phyloP scores from a whole-genome alignment of 2,888 invertebrate genomes.

The Drosophila hamatofila region DNA sequence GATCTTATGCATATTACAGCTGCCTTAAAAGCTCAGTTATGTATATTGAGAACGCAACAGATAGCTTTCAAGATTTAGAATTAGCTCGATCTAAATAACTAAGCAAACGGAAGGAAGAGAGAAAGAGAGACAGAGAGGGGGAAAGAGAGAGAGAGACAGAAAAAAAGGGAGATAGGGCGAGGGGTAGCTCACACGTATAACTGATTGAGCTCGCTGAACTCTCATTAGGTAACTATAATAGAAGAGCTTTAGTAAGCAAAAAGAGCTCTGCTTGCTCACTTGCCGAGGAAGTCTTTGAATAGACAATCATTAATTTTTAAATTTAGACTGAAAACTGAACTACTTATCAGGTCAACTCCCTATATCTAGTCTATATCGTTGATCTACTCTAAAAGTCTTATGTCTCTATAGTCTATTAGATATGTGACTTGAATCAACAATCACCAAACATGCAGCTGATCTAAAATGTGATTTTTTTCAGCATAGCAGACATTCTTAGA shows the following conservation, averaged over 20 bases:
- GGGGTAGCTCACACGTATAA: background rate
- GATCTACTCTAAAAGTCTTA: background rate
- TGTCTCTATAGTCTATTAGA: background rate
- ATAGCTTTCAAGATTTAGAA: too few species aligned
- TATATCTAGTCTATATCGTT: background rate
- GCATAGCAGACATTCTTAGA: background rate
- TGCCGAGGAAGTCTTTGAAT: background rate
- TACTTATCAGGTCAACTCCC: background rate
- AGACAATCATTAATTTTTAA: background rate
- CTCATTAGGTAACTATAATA: background rate
- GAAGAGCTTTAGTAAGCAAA: too few species aligned
- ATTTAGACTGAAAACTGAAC: background rate
- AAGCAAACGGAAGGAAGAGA: background rate
- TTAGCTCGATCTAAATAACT: too few species aligned
- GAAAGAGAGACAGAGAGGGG: background rate
- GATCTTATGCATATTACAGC: too few species aligned
- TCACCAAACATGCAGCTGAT: background rate
- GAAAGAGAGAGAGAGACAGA: background rate
- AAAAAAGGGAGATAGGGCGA: too few species aligned
- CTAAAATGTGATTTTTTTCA: background rate
- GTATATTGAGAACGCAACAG: too few species aligned
- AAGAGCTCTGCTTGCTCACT: background rate
- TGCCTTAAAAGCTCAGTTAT: too few species aligned
- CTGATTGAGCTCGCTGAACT: background rate
- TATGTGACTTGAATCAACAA: background rate